These are phyloP conservation scores for Eremobia ochroleuca DNA, from an alignment of 2,888 invertebrate species.

Conservation along the genomic window DNA sequence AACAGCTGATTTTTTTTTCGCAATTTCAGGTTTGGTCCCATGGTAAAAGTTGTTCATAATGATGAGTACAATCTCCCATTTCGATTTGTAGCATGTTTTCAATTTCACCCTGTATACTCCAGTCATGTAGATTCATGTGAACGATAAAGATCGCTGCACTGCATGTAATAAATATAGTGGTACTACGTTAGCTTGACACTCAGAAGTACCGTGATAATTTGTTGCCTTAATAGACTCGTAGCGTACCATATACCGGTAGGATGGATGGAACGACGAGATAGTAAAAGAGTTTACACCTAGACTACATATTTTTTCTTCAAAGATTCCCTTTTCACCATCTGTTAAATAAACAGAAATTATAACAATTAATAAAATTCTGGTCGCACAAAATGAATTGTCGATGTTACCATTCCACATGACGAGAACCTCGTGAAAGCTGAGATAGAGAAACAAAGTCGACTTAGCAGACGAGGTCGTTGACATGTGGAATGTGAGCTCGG, in stretches of 20 bases:
- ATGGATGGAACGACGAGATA: not conserved
- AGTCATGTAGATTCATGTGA: not conserved
- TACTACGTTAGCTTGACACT: constrained; percentile 14
- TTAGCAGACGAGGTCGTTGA: not conserved
- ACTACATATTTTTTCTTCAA: not conserved
- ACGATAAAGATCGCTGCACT: constrained; percentile 4
- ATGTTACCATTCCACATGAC: not conserved
- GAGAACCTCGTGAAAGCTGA: not conserved
- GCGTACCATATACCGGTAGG: not conserved
- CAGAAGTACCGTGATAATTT: constrained; percentile 23
- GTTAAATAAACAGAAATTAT: not conserved
- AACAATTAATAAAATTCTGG: not conserved
- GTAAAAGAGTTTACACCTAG: not conserved
- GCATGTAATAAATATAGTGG: constrained; percentile 13
- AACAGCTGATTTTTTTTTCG: too few relatives aligned
- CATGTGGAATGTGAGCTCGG: not conserved
- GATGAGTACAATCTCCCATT: too few relatives aligned
- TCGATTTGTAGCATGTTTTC: too few relatives aligned
- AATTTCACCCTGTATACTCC: too few relatives aligned
- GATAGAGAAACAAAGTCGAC: not conserved
- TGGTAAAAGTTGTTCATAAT: too few relatives aligned
- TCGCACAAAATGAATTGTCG: not conserved
- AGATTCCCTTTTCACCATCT: not conserved
- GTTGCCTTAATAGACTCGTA: constrained; percentile 14
- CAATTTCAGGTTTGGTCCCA: too few relatives aligned